Evolutionary conservation across 1,140 invertebrate species (phyloP).

Genomic region (Ceratosolen fusciceps): DNA sequence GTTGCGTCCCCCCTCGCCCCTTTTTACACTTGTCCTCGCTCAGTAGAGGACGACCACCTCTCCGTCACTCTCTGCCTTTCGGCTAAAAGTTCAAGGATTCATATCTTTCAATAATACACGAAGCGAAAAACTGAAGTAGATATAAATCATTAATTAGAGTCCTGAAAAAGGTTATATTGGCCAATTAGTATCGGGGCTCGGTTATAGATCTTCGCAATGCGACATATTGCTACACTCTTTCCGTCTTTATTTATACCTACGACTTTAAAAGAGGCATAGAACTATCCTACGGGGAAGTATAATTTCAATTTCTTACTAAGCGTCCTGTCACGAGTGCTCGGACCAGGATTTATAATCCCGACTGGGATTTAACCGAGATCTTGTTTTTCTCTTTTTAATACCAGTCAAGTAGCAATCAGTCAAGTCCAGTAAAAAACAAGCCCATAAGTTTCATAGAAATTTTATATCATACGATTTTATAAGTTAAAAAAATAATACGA

Average conservation of each 20-base stretch:
- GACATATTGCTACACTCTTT: not conserved
- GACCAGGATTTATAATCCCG: slow-evolving; percentile 34
- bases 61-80: not conserved
- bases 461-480: too few relatives aligned
- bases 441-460: too few relatives aligned
- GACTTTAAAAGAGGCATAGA: not conserved
- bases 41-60: not conserved
- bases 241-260: not conserved
- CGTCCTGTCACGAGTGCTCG: not conserved
- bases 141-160: not conserved
- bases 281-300: not conserved
- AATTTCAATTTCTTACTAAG: slow-evolving; percentile 21
- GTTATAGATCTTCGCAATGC: not conserved
- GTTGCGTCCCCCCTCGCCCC: not conserved
- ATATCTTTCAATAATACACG: slow-evolving; percentile 7
- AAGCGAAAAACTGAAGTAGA: not conserved
- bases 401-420: not conserved
- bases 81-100: not conserved
- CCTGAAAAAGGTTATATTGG: not conserved
- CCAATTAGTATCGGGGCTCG: not conserved
- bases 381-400: not conserved
- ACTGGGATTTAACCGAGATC: not conserved
- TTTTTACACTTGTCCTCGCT: not conserved
- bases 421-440: too few relatives aligned
- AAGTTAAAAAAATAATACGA: too few relatives aligned